Base-by-base conservation (phyloP, 1,140 invertebrate species). In the Zaprionus ghesquierei region DNA sequence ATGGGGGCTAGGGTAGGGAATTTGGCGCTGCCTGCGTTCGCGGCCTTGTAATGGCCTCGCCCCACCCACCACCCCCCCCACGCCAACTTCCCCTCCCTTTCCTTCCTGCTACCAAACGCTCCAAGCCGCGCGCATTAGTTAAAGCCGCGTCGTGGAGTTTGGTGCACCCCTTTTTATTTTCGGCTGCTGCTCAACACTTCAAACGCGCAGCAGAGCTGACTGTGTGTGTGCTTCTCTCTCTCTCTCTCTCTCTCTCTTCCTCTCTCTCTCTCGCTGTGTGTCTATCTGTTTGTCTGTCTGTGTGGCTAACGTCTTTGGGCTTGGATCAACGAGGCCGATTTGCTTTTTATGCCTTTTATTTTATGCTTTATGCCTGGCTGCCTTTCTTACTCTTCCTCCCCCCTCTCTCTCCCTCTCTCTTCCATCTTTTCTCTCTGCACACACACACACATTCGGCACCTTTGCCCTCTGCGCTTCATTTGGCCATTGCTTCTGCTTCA, bases 401-500 rank as follows among this genome's bases (percentile, higher is more conserved):
- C 38, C 3, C n/a, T n/a, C 15, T 8, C 29, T 38, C 54, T 44
- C 38, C 3, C 3, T 15, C 13, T 46, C 25, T 51, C 5, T 8
- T 25, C 3, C 13, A 5, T n/a, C n/a, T n/a, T n/a, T 15, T 23
- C 12, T 10, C 38, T 29, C 27, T 69, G 59, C 18, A 20, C 49
- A 15, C 62, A 13, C 18, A 20, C 49, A 15, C 62, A 13, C 5
- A 18, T 46, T 46, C 22, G 49, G 22, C 20, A 55, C 35, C 41
- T 65, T 60, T 33, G 31, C 20, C 38, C 60, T n/a, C n/a, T 38
- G 51, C 63, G 15, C 23, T 50, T 60, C 60, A 76, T 77, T 90
- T 89, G 23, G 69, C 87, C 64, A 79, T 89, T 84, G 74, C 78
- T 84, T 89, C 78, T 84, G 85, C 77, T 89, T 89, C 87, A 90